Conservation (phyloP, 2,113 vertebrate species). For the Ochotona curzoniae region DNA sequence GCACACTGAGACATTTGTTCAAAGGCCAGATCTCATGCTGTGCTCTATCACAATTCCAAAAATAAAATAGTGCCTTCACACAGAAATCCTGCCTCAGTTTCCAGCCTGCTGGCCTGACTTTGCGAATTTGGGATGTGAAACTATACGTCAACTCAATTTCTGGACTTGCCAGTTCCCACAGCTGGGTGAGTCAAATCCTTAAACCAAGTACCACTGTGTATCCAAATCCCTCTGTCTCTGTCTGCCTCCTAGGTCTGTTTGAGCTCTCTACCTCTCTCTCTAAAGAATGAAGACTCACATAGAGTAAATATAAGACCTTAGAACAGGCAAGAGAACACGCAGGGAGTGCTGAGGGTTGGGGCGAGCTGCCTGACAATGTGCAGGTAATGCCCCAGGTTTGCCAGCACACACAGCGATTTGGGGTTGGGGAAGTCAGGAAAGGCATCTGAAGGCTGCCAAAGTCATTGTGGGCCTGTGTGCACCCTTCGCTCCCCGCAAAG, state of each 20-base stretch:
- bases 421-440: not conserved
- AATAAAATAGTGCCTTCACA: not conserved
- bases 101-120: not conserved
- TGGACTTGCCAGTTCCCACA: not conserved
- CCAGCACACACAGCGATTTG: not conserved
- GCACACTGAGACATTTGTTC: not conserved
- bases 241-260: not conserved
- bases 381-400: too few relatives aligned
- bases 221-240: not conserved
- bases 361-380: not conserved
- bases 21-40: not conserved
- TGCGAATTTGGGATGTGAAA: not conserved
- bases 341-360: not conserved
- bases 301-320: not conserved
- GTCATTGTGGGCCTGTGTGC: rapidly evolving
- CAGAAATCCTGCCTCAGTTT: not conserved
- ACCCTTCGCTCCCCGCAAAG: not conserved
- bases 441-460: not conserved
- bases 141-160: not conserved
- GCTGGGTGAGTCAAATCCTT: not conserved
- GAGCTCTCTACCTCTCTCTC: not conserved
- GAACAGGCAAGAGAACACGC: not conserved
- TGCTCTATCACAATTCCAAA: not conserved
- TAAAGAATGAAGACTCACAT: not conserved
- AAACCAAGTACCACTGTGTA: not conserved